phyloP scores from a whole-genome alignment of 2,797 vertebrate species.

The Diglossa cyanea region DNA sequence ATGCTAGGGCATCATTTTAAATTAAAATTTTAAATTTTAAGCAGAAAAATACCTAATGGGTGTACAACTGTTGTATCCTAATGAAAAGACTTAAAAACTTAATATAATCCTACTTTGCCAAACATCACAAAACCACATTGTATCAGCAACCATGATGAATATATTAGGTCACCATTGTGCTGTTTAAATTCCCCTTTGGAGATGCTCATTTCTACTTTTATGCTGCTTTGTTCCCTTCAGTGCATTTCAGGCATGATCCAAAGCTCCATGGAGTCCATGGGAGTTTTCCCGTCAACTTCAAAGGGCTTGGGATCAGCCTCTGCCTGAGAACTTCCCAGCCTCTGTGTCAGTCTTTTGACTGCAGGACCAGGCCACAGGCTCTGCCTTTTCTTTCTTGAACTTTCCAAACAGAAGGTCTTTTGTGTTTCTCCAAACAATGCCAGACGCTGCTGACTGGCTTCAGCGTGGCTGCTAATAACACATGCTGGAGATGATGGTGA shows the following conservation, averaged over 20 bases:
- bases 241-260: background rate
- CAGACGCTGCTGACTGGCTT: constrained; percentile 78
- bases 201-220: background rate
- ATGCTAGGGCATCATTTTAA: background rate
- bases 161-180: background rate
- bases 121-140: background rate
- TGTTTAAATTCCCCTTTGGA: background rate
- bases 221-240: background rate
- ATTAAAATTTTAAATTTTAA: background rate
- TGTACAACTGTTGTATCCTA: background rate
- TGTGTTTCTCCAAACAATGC: constrained; percentile 88
- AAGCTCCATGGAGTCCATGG: background rate
- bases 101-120: background rate
- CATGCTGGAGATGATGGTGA: constrained; percentile 69
- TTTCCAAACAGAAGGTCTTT: constrained; percentile 83
- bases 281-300: constrained; percentile 14
- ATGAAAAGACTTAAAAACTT: background rate
- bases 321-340: constrained; percentile 34
- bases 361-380: constrained; percentile 47
- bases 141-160: background rate
- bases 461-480: constrained; percentile 71
- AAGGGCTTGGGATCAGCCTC: constrained; percentile 17
- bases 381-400: constrained; percentile 74
- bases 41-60: background rate
- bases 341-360: constrained; percentile 32